phyloP scores from a whole-genome alignment of 2,797 vertebrate genomes.

The Sarcoramphus papa region DNA sequence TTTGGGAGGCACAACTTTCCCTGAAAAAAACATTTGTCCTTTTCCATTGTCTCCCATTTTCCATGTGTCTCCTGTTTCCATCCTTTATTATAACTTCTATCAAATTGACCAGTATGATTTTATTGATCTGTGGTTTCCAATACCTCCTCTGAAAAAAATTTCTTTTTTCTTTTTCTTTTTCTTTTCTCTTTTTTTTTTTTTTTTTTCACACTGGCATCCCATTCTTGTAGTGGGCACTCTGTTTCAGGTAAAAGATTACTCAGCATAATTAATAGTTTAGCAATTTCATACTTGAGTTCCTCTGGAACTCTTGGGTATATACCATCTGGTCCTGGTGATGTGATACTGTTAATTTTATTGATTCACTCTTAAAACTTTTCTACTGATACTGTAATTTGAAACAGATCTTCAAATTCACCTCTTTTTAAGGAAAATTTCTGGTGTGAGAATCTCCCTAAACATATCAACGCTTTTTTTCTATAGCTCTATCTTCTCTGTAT shows the following conservation, averaged over 20 bases:
- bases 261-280: background rate
- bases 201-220: background rate
- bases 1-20: background rate
- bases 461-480: background rate
- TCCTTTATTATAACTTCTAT: background rate
- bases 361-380: background rate
- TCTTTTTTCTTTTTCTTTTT: fast-evolving
- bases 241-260: background rate
- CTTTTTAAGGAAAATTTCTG: background rate
- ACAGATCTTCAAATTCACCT: background rate
- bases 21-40: fast-evolving
- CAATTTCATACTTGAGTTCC: background rate
- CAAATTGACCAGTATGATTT: background rate
- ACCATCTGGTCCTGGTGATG: background rate
- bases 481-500: background rate
- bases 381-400: background rate
- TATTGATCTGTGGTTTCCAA: background rate
- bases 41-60: background rate
- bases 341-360: background rate
- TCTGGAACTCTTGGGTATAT: background rate
- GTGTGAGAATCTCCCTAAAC: background rate
- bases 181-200: too few species aligned
- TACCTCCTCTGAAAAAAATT: background rate
- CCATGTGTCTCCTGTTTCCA: background rate
- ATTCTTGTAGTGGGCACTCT: background rate